A percentile compares a stretch with the other conserved stretches of the same genome.
Conservation (phyloP, 1,140 invertebrate genomes). For the Drosophila albomicans region DNA sequence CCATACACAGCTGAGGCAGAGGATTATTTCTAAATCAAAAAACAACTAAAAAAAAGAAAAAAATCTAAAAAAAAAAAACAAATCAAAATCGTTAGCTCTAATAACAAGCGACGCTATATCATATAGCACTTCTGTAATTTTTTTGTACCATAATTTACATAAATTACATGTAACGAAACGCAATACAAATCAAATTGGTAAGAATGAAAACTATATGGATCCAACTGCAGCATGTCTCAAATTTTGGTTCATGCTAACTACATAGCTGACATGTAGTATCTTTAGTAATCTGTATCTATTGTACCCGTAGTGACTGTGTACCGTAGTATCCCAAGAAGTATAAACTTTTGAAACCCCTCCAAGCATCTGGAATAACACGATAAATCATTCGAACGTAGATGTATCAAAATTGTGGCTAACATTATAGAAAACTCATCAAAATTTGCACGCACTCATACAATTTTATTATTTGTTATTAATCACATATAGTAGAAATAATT, state of each 20-base stretch:
- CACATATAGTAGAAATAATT: not conserved
- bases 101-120: constrained; percentile 78
- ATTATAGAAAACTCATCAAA: constrained; percentile 30
- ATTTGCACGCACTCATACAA: constrained; percentile 51
- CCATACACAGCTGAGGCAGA: constrained; percentile 74
- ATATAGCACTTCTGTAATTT: constrained; percentile 78
- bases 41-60: constrained; percentile 27
- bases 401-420: constrained; percentile 65
- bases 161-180: constrained; percentile 82
- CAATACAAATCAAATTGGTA: constrained; percentile 73
- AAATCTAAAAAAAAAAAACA: constrained; percentile 43
- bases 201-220: constrained; percentile 50
- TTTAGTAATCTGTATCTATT: constrained; percentile 13
- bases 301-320: constrained; percentile 35
- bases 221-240: constrained; percentile 60
- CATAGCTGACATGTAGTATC: constrained; percentile 66
- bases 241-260: constrained; percentile 64
- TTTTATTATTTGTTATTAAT: constrained; percentile 43
- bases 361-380: constrained; percentile 12
- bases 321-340: constrained; percentile 31
- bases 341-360: constrained; percentile 18
- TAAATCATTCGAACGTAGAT: constrained; percentile 20
- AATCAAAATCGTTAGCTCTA: constrained; percentile 75
- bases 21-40: constrained; percentile 68
- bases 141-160: constrained; percentile 81